These are phyloP conservation scores for Helicoverpa armigera DNA, from an alignment of 1,140 invertebrate species.

Conservation along the genomic window DNA sequence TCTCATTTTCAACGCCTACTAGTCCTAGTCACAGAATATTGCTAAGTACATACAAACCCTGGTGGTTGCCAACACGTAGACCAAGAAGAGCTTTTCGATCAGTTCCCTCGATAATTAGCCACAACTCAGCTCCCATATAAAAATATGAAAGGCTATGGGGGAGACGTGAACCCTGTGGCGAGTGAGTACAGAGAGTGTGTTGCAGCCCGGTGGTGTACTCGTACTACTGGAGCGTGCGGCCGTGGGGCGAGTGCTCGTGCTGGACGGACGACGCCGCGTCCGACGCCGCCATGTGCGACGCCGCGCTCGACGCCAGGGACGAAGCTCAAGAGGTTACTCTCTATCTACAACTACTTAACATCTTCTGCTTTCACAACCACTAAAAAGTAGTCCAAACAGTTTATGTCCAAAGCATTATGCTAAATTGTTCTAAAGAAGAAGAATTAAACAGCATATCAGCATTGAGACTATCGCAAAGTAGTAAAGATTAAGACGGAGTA, in stretches of 20 bases:
- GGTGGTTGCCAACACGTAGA: no score
- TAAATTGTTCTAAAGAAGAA: neutral
- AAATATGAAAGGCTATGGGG: neutral
- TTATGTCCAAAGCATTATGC: neutral
- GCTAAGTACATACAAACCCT: no score
- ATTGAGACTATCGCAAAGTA: neutral
- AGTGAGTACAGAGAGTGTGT: neutral
- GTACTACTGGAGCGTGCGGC: slow-evolving; percentile 63
- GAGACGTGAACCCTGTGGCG: no score
- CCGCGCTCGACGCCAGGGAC: slow-evolving; percentile 29
- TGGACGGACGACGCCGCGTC: slow-evolving; percentile 51
- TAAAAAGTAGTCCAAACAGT: no score
- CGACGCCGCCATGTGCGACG: slow-evolving; percentile 42
- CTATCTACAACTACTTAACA: no score
- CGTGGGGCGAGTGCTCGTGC: slow-evolving; percentile 63
- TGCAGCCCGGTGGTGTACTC: slow-evolving; percentile 59
- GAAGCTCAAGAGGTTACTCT: neutral
- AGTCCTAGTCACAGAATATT: no score
- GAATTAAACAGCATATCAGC: neutral
- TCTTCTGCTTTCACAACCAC: no score
- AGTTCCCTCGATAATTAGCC: no score
- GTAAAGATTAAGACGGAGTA: neutral
- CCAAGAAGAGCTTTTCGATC: no score
- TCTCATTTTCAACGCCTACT: no score
- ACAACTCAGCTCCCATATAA: neutral